A percentile compares a stretch with the other conserved stretches of the same genome.
phyloP scores from a whole-genome alignment of 1,140 invertebrate species.

The Zaprionus lachaisei region DNA sequence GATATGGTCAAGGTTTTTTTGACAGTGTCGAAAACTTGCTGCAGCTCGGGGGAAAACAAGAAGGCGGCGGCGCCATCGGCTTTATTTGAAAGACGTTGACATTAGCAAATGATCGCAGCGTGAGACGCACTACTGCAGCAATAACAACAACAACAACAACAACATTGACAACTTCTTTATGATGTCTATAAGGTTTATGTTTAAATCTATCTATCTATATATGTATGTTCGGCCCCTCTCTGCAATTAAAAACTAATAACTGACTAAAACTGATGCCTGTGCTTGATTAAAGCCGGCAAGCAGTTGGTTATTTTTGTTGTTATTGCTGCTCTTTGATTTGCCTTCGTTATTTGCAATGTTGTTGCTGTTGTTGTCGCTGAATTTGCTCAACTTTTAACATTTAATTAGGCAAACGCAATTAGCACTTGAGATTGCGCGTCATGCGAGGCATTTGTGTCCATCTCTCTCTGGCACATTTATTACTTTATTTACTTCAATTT shows the following conservation, averaged over 20 bases:
- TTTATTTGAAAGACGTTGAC: conserved; percentile 49
- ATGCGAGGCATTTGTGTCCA: conserved; percentile 30
- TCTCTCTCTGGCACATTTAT: neutral
- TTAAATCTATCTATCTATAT: neutral
- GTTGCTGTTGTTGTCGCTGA: conserved; percentile 17
- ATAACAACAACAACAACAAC: conserved; percentile 25
- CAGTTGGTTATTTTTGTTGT: neutral
- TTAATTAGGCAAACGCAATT: conserved; percentile 76
- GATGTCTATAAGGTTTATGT: conserved; percentile 11
- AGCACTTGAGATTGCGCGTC: conserved; percentile 65
- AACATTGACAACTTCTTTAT: conserved; percentile 41
- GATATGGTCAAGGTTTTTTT: conserved; percentile 72
- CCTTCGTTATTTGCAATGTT: conserved; percentile 28
- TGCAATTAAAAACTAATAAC: conserved; percentile 45
- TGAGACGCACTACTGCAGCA: conserved; percentile 50
- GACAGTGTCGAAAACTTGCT: conserved; percentile 60
- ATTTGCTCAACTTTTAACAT: conserved; percentile 75
- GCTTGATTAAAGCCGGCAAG: conserved; percentile 57
- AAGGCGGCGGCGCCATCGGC: conserved; percentile 34
- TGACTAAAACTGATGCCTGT: conserved; percentile 33
- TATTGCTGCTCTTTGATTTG: conserved; percentile 2
- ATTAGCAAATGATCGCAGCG: conserved; percentile 61
- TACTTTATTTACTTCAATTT: conserved; percentile 34
- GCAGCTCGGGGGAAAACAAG: conserved; percentile 57
- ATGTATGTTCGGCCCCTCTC: conserved; percentile 13